Conservation (phyloP, 2,113 vertebrate species). For the Pitta sordida region DNA sequence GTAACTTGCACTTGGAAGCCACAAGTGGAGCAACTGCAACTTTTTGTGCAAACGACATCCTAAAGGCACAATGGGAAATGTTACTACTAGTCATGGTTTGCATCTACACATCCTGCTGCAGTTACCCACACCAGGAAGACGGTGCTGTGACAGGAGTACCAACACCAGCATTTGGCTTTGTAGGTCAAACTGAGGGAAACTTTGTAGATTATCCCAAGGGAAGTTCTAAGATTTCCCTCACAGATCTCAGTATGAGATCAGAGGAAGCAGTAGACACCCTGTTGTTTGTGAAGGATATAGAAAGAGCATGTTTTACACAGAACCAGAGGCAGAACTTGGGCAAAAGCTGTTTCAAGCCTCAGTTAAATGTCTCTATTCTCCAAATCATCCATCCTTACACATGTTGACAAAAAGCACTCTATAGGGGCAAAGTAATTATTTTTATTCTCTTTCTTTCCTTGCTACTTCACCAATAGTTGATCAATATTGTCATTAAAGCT, state of each 20-base stretch:
- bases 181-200: background rate
- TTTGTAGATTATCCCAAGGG: background rate
- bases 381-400: background rate
- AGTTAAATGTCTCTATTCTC: background rate
- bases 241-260: background rate
- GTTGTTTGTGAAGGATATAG: background rate
- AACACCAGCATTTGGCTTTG: background rate
- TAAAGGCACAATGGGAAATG: rapidly evolving
- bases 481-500: conserved; percentile 48
- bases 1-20: background rate
- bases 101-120: background rate
- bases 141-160: background rate
- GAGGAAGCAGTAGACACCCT: background rate
- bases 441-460: conserved; percentile 28
- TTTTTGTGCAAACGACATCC: background rate
- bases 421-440: conserved; percentile 33
- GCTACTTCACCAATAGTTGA: conserved; percentile 34
- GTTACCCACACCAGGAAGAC: background rate
- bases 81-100: background rate
- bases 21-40: background rate
- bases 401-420: background rate
- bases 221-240: background rate
- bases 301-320: background rate
- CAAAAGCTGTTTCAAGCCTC: background rate
- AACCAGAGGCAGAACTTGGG: background rate